Percentiles rank a stretch among this genome's conserved stretches.
Evolutionary conservation across 2,113 vertebrate species (phyloP).

Genomic region (Pollimyrus isidori): DNA sequence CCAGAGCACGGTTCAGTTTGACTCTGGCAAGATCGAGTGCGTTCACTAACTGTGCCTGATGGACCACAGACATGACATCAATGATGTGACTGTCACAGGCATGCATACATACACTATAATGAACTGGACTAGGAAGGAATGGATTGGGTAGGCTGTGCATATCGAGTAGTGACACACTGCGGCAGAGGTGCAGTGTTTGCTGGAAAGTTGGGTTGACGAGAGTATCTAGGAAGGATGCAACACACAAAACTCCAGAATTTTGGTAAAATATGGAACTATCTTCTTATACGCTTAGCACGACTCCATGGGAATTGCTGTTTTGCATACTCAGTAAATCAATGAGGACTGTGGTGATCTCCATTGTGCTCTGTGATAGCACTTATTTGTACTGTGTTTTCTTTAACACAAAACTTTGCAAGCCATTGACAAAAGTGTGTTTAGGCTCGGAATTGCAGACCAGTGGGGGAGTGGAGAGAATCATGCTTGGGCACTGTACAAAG

Average conservation of each 20-base stretch:
- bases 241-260: neutral
- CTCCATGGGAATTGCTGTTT: neutral
- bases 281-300: neutral
- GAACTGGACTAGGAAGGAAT: neutral
- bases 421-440: neutral
- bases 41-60: neutral
- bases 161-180: neutral
- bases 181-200: neutral
- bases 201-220: neutral
- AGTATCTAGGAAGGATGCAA: neutral
- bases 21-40: neutral
- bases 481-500: neutral
- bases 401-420: neutral
- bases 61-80: neutral
- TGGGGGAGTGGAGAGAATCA: neutral
- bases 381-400: neutral
- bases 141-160: neutral
- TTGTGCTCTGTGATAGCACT: neutral
- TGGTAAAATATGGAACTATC: neutral
- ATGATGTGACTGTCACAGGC: neutral
- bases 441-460: neutral
- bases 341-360: neutral
- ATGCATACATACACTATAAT: neutral
- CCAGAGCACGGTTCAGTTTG: neutral
- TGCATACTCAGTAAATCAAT: neutral